Percentiles rank a stretch among this genome's conserved stretches.
Conservation (phyloP, 2,888 invertebrate genomes). For the Thalpophila matura region DNA sequence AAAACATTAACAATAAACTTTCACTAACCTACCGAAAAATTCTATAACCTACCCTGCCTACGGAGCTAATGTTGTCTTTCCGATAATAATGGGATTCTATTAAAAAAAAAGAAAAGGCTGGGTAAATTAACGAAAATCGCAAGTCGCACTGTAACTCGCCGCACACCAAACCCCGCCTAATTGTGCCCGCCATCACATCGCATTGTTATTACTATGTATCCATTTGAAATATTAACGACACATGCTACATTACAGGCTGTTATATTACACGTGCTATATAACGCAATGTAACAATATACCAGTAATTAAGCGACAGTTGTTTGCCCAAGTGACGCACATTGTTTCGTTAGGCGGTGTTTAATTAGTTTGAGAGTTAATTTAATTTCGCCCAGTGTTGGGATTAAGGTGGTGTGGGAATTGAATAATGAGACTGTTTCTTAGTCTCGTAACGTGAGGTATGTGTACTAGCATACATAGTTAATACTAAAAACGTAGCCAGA, state of each 20-base stretch:
- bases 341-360: constrained; percentile 55
- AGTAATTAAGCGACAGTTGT: constrained; percentile 69
- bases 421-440: constrained; percentile 9
- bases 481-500: too few species aligned
- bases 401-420: constrained; percentile 7
- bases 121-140: too few species aligned
- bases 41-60: too few species aligned
- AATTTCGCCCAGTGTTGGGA: constrained; percentile 39
- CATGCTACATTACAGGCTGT: constrained; percentile 70
- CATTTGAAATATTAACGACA: constrained; percentile 84
- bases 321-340: constrained; percentile 61
- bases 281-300: constrained; percentile 53
- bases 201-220: constrained; percentile 85
- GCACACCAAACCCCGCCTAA: constrained; percentile 63
- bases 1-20: too few species aligned
- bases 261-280: constrained; percentile 55
- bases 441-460: neutral
- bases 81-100: too few species aligned
- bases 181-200: constrained; percentile 78
- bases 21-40: too few species aligned
- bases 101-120: too few species aligned
- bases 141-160: constrained; percentile 55
- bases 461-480: neutral
- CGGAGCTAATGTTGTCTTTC: too few species aligned
- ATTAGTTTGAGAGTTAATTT: constrained; percentile 58